Conservation (phyloP, 2,888 invertebrate species). For the Noctua janthina region DNA sequence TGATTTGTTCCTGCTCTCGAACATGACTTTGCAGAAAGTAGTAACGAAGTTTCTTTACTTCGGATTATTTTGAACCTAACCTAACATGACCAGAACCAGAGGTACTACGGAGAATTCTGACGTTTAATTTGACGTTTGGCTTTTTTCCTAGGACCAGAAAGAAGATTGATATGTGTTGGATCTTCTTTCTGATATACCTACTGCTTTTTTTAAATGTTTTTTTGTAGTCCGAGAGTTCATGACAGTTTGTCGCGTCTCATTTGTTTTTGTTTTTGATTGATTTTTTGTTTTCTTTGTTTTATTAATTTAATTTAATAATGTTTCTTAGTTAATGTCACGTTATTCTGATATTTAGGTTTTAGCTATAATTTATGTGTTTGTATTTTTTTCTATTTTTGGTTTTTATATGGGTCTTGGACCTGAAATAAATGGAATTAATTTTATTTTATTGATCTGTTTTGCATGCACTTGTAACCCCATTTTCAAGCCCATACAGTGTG, state of each 20-base stretch:
- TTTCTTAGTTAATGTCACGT: no score
- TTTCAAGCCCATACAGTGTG: no score
- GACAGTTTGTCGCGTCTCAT: background rate
- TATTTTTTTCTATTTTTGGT: no score
- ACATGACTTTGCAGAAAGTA: conserved; percentile 65
- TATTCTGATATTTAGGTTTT: no score
- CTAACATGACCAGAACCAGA: conserved; percentile 35
- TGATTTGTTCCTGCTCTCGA: conserved; percentile 57
- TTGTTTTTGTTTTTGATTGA: no score
- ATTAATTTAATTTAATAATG: no score
- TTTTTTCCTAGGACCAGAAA: conserved; percentile 7
- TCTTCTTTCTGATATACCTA: conserved; percentile 3
- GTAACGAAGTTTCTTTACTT: conserved; percentile 22
- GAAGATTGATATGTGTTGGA: conserved; percentile 10
- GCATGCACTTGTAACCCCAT: background rate
- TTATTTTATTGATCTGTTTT: background rate
- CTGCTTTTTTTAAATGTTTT: background rate
- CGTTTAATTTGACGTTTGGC: conserved; percentile 4
- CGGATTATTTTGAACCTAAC: conserved; percentile 39
- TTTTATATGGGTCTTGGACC: no score
- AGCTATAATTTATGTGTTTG: no score
- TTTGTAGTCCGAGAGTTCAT: background rate
- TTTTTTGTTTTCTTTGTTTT: no score
- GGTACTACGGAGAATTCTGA: conserved; percentile 19
- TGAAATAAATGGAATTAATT: no score